These are phyloP conservation scores for Gandaritis pyraliata DNA, from an alignment of 2,888 invertebrate species.

Conservation along the genomic window DNA sequence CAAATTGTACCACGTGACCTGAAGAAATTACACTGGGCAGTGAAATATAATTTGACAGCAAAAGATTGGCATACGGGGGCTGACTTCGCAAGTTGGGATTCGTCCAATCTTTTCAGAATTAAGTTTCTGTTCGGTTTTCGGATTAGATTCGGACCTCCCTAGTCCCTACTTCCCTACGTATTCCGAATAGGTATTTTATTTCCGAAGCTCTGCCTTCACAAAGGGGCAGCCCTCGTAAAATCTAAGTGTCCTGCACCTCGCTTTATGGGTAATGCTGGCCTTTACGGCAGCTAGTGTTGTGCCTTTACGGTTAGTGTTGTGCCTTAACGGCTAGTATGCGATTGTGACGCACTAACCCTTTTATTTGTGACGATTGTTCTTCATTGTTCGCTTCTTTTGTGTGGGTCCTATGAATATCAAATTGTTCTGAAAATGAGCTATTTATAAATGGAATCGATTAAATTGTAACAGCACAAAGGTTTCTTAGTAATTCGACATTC, in stretches of 20 bases:
- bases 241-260: slow-evolving; percentile 55
- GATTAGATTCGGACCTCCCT: slow-evolving; percentile 34
- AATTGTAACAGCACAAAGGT: too few species aligned
- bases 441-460: too few species aligned
- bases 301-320: slow-evolving; percentile 42
- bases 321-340: slow-evolving; percentile 39
- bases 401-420: slow-evolving; percentile 9
- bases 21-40: too few species aligned
- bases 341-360: slow-evolving; percentile 54
- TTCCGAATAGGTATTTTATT: slow-evolving; percentile 67
- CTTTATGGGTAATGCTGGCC: slow-evolving; percentile 47
- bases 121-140: not conserved
- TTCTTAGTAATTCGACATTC: too few species aligned
- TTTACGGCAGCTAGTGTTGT: slow-evolving; percentile 46
- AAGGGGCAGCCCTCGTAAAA: slow-evolving; percentile 68
- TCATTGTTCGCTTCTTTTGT: slow-evolving; percentile 30
- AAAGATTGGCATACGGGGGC: too few species aligned
- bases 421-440: too few species aligned
- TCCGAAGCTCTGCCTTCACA: slow-evolving; percentile 55
- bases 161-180: slow-evolving; percentile 50
- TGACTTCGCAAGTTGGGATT: too few species aligned
- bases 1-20: too few species aligned
- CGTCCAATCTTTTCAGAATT: not conserved
- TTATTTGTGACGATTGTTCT: slow-evolving; percentile 58
- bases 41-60: too few species aligned